A percentile compares a stretch with the other conserved stretches of the same genome.
Evolutionary conservation across 2,113 vertebrate genomes (phyloP).

Genomic region (Diadophis punctatus): DNA sequence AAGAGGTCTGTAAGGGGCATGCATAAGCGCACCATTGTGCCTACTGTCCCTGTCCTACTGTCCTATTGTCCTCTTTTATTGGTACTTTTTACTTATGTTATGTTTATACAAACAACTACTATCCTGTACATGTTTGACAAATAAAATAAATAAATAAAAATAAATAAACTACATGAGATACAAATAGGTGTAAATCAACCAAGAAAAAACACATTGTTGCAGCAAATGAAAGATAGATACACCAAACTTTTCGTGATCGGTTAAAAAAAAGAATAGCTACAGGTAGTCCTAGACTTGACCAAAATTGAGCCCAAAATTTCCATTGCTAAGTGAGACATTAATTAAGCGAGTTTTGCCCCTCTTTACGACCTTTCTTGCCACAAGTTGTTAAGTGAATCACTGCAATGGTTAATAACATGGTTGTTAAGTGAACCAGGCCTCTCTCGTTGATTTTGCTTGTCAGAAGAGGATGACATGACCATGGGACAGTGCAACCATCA

Average conservation of each 20-base stretch:
- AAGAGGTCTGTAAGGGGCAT: too few relatives aligned
- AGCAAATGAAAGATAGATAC: slow-evolving; percentile 49
- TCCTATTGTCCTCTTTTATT: too few relatives aligned
- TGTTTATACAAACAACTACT: too few relatives aligned
- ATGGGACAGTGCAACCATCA: neutral
- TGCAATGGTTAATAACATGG: neutral
- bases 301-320: neutral
- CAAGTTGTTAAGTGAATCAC: neutral
- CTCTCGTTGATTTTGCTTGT: neutral
- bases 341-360: neutral
- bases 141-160: too few relatives aligned
- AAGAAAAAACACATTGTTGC: slow-evolving; percentile 15
- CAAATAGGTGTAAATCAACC: neutral
- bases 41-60: too few relatives aligned
- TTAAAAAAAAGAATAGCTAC: neutral
- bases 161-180: neutral
- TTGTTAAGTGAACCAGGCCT: neutral
- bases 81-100: too few relatives aligned
- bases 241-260: slow-evolving; percentile 19
- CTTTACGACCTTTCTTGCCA: neutral
- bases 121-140: too few relatives aligned
- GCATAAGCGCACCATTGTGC: too few relatives aligned
- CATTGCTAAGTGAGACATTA: neutral
- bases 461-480: neutral
- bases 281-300: too few relatives aligned